Evolutionary conservation across 2,113 vertebrate species (phyloP).

Genomic region (Orthochromis malagaraziensis): DNA sequence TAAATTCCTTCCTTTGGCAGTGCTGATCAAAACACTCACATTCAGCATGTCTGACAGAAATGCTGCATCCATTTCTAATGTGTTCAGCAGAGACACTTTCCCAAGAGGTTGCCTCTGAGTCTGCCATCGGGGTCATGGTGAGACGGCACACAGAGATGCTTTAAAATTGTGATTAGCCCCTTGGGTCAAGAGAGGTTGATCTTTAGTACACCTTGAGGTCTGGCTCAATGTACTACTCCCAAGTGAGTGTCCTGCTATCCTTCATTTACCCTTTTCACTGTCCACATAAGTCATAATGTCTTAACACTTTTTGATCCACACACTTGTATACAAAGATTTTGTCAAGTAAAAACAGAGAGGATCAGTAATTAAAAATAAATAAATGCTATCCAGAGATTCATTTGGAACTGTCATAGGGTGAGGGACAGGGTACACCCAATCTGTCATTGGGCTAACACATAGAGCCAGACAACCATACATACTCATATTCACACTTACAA

Average conservation of each 20-base stretch:
- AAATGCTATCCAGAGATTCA: background rate
- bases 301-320: background rate
- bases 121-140: constrained; percentile 30
- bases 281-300: background rate
- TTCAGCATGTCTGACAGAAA: constrained; percentile 27
- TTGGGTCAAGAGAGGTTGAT: constrained; percentile 51
- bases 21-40: constrained; percentile 31
- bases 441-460: background rate
- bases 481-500: background rate
- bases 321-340: background rate
- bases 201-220: constrained; percentile 38
- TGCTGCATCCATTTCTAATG: constrained; percentile 46
- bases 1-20: background rate
- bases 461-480: background rate
- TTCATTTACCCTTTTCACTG: constrained; percentile 36
- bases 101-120: constrained; percentile 16
- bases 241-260: constrained; percentile 35
- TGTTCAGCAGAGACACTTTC: constrained; percentile 38
- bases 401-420: background rate
- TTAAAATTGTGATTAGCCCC: constrained; percentile 68
- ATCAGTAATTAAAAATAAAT: background rate
- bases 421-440: background rate
- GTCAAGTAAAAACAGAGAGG: background rate
- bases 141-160: constrained; percentile 39
- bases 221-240: constrained; percentile 50